Percentiles rank a stretch among this genome's conserved stretches.
Conservation (phyloP, 2,888 invertebrate species). For the Drosophila mulleri region DNA sequence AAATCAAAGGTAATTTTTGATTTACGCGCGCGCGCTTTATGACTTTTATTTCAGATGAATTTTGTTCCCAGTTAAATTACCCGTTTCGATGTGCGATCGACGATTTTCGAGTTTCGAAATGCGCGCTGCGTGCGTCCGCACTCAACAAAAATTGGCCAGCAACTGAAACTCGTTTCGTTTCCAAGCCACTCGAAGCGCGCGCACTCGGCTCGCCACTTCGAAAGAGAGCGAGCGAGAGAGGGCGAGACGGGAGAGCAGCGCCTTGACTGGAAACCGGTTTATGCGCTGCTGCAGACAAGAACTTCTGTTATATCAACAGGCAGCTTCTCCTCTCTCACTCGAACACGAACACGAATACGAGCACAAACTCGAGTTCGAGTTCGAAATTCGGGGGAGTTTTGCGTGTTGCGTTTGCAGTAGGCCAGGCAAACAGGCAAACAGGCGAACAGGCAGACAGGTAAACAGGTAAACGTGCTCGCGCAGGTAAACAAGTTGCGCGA, state of each 20-base stretch:
- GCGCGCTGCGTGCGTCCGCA: conserved; percentile 69
- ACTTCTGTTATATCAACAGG: conserved; percentile 63
- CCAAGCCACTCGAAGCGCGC: conserved; percentile 40
- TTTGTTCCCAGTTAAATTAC: conserved; percentile 33
- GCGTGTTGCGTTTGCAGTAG: conserved; percentile 43
- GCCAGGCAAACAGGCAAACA: conserved; percentile 36
- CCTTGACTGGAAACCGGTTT: conserved; percentile 53
- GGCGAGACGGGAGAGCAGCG: background rate
- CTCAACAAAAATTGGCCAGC: conserved; percentile 70
- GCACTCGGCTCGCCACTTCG: background rate
- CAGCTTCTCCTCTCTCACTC: conserved; percentile 51
- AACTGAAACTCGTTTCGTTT: conserved; percentile 82
- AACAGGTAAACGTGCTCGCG: conserved; percentile 49
- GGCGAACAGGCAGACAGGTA: conserved; percentile 12
- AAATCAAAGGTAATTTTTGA: conserved; percentile 21
- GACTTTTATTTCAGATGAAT: background rate
- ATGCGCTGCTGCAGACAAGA: conserved; percentile 42
- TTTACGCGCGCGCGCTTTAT: conserved; percentile 42
- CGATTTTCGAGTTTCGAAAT: conserved; percentile 16
- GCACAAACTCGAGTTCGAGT: conserved; percentile 9
- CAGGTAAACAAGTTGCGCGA: conserved; percentile 55
- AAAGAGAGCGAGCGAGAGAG: conserved; percentile 20
- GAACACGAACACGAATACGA: background rate
- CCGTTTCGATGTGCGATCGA: conserved; percentile 43
- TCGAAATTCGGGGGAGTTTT: conserved; percentile 51